A percentile compares a stretch with the other conserved stretches of the same genome.
phyloP scores from a whole-genome alignment of 2,113 vertebrate species.

The Hydropotes inermis region DNA sequence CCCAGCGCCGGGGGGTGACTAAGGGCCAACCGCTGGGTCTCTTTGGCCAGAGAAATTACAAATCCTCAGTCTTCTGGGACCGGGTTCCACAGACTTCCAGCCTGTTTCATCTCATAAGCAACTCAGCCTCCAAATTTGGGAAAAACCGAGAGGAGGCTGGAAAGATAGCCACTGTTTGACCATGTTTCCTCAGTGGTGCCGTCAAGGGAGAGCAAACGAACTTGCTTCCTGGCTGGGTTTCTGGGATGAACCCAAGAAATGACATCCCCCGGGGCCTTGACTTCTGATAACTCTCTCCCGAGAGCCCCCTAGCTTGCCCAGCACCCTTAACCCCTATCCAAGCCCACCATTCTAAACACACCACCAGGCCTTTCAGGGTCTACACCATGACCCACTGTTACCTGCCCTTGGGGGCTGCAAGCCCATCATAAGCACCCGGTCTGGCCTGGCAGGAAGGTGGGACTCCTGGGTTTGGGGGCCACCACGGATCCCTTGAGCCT shows the following conservation, averaged over 20 bases:
- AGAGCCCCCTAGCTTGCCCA: background rate
- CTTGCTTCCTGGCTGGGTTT: background rate
- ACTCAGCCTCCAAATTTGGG: slow-evolving; percentile 68
- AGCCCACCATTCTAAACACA: background rate
- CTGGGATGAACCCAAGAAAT: background rate
- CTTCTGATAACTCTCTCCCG: too few relatives aligned
- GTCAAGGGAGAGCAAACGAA: background rate
- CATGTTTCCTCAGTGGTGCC: background rate
- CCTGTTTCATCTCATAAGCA: background rate
- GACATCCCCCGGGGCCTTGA: rapidly evolving
- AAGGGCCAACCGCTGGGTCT: background rate
- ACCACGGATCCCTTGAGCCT: background rate
- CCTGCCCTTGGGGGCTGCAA: background rate
- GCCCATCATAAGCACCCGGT: background rate
- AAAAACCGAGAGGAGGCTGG: slow-evolving; percentile 2
- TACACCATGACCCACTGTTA: too few relatives aligned
- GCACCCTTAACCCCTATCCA: rapidly evolving
- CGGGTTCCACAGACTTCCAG: background rate
- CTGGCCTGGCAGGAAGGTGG: background rate
- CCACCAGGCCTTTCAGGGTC: background rate
- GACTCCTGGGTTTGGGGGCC: background rate
- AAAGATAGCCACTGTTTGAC: background rate
- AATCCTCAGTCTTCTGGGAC: background rate
- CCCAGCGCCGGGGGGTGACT: background rate
- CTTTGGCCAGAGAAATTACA: background rate